A percentile compares a stretch with the other conserved stretches of the same genome.
These are phyloP conservation scores for Lonchura striata DNA, from an alignment of 2,113 vertebrate genomes.

Conservation along the genomic window DNA sequence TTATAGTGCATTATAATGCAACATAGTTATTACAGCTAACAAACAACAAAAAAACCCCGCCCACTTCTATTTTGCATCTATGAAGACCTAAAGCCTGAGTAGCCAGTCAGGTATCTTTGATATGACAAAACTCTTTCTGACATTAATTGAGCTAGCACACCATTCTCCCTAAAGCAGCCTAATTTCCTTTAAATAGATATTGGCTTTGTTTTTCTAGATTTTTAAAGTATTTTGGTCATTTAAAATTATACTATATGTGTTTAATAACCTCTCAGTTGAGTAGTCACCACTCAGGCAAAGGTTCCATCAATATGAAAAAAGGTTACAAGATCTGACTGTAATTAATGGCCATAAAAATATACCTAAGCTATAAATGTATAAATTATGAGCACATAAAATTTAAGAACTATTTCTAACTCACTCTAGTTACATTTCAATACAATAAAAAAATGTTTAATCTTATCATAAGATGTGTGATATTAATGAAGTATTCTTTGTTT, in stretches of 20 bases:
- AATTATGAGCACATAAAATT: background rate
- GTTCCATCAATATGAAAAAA: background rate
- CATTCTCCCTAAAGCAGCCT: background rate
- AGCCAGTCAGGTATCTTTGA: background rate
- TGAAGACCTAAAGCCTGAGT: background rate
- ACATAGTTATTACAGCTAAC: background rate
- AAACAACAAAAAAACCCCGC: background rate
- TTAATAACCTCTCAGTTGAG: background rate
- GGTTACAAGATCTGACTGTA: background rate
- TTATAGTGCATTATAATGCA: background rate
- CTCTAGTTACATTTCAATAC: background rate
- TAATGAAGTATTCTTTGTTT: background rate
- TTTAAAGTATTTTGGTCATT: background rate
- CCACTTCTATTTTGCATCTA: background rate
- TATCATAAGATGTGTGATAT: background rate
- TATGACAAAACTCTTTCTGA: background rate
- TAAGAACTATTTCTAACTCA: background rate
- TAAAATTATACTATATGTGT: background rate
- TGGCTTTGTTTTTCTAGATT: background rate
- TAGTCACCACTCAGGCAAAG: background rate
- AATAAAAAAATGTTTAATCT: background rate
- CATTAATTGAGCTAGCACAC: accelerated
- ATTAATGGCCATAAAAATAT: background rate
- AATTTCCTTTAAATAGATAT: background rate
- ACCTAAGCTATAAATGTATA: background rate